Evolutionary conservation across 2,113 vertebrate species (phyloP), one percentile per base, ranked within the genome.

Genomic region (Strix aluco): DNA sequence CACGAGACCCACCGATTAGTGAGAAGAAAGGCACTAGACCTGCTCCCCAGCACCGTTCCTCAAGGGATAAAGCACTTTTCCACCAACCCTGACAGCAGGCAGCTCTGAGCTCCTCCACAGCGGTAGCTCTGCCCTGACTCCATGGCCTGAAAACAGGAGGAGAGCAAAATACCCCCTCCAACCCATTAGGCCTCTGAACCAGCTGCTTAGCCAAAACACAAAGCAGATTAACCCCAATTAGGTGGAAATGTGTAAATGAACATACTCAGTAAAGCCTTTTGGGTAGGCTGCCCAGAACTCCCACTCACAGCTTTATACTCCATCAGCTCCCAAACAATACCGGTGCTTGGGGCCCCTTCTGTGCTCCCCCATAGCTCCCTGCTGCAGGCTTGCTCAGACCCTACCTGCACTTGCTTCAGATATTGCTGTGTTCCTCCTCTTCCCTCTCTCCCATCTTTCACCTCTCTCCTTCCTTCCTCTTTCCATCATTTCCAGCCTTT

Each of bases 141-240:
- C 11, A 13, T 1, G 4, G 47, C 58, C 62, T 82, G 49, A 61
- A 92, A 89, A 72, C 26, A 72, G 11, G 22, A 71, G 79, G 44
- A 88, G 36, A 34, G 63, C 10, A 30, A 75, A 86, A 46, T 27
- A 58, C 18, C 8, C 42, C 25, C 46, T 84, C 13, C 40, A 72
- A 69, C 13, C 25, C 69, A 11, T 69, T 66, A 78, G 54, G 54
- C 55, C 38, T 63, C 72, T 70, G 62, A 90, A 81, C 13, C 61
- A 88, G n/a, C 82, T 1, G 18, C 83, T 96, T 83, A 95, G 57
- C 62, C 61, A 38, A 74, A 91, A 72, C 20, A 70, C 46, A 69
- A 54, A 85, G 77, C 22, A 92, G 91, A 94, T 97, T 96, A 95
- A 96, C 70, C 58, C 70, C 66, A 79, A 82, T 94, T 96, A 95